Evolutionary conservation across 1,140 invertebrate species (phyloP), one percentile per base, ranked within the genome.

Genomic region (Saxidomus purpurata): DNA sequence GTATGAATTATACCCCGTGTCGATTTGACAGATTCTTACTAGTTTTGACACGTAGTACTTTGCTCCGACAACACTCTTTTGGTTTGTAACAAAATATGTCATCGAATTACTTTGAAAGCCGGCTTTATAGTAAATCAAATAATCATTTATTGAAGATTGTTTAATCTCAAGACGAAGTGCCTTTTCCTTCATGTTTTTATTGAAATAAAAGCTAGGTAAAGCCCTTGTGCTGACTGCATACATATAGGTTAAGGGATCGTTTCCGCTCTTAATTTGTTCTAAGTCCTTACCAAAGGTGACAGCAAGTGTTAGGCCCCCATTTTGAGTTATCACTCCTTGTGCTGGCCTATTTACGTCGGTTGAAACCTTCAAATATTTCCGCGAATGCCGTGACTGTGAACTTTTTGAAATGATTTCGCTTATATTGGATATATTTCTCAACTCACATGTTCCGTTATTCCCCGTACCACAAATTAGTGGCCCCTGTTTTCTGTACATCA

Each of bases 61-160:
- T 4, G 25, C 43, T 55, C 79, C 79, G 4, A 81, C 79, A 36
- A 17, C 22, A 31, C n/a, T 61, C 28, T 81, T 81, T 31, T 81
- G 79, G 38, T 81, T 81, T 61, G 79, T 81, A 15, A 81, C n/a
- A 55, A 81, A 59, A 61, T 81, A 81, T 28, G 47, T 81, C 8
- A 81, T 40, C 22, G 31, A 8, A 34, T 61, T 55, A 49, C 52
- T 4, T 28, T 81, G 79, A 61, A 81, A 81, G 17, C 22, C 8
- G 9, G 52, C 34, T 61, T 81, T 81, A 47, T 59, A 81, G 28
- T 61, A 81, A 6, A 61, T n/a, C 6, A 81, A 19, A 81, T 61
- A 59, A 25, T 63, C 59, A 28, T 63, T 25, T 4, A 28, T 3
- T 28, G 59, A 28, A 36, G 31, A 3, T 36, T 31, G 9, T 11